These are phyloP conservation scores for Acleris cristana DNA, from an alignment of 2,888 invertebrate species.

Conservation along the genomic window DNA sequence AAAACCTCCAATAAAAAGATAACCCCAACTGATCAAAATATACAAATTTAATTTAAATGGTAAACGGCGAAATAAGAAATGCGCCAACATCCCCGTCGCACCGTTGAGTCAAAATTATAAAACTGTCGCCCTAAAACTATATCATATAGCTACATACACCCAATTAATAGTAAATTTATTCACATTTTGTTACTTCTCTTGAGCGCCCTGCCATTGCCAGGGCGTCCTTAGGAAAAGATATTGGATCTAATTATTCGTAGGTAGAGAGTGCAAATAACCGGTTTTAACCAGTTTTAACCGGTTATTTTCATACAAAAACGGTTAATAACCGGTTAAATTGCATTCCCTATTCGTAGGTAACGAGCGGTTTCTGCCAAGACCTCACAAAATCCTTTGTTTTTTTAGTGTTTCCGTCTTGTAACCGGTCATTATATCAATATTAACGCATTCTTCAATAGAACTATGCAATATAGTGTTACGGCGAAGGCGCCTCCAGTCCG, in stretches of 20 bases:
- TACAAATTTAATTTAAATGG: slow-evolving; percentile 12
- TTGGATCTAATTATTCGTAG: too few relatives aligned
- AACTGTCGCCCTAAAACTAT: slow-evolving; percentile 1
- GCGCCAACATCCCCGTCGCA: slow-evolving; percentile 14
- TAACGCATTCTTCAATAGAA: not conserved
- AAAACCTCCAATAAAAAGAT: too few relatives aligned
- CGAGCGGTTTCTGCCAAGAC: not conserved
- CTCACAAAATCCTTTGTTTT: too few relatives aligned
- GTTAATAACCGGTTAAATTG: too few relatives aligned
- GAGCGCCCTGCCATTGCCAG: too few relatives aligned
- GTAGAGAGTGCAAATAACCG: too few relatives aligned
- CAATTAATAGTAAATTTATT: too few relatives aligned
- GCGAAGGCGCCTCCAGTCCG: not conserved
- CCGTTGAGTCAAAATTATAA: slow-evolving; percentile 17
- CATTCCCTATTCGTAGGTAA: too few relatives aligned
- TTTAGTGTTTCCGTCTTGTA: too few relatives aligned
- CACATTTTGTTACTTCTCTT: too few relatives aligned
- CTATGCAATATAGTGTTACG: slow-evolving; percentile 3
- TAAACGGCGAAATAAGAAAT: slow-evolving; percentile 12
- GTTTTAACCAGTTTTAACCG: too few relatives aligned
- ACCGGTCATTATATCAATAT: not conserved
- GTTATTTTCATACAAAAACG: too few relatives aligned
- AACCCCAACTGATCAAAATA: not conserved
- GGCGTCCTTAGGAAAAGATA: not conserved
- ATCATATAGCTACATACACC: slow-evolving; percentile 6